Evolutionary conservation across 1,140 invertebrate genomes (phyloP).

Genomic region (Homalodisca vitripennis): DNA sequence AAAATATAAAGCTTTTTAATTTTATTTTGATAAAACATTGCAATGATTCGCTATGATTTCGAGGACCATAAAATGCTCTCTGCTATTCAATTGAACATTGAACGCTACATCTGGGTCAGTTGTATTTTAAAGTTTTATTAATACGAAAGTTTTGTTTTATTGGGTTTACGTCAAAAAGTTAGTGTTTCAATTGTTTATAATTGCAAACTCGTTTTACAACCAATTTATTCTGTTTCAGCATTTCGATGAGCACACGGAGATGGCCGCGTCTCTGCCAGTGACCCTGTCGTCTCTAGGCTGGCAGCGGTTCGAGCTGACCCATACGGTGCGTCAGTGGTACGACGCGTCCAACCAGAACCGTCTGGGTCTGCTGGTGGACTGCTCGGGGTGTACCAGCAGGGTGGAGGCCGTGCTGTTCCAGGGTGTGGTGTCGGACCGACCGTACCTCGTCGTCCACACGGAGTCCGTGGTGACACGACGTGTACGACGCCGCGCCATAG

Average conservation of each 20-base stretch:
- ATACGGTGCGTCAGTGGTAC: conserved; percentile 72
- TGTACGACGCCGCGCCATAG: conserved; percentile 74
- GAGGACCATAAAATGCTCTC: too few species aligned
- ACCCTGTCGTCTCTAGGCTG: conserved; percentile 69
- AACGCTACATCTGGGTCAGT: too few species aligned
- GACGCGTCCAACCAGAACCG: conserved; percentile 53
- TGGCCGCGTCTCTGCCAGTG: conserved; percentile 69
- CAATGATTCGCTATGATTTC: too few species aligned
- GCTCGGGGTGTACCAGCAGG: conserved; percentile 74
- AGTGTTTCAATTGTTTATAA: too few species aligned
- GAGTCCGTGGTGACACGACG: conserved; percentile 58
- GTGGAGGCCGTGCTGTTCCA: conserved; percentile 53
- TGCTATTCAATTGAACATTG: too few species aligned
- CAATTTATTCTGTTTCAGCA: conserved; percentile 52
- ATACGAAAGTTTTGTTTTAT: too few species aligned
- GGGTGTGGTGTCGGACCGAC: conserved; percentile 57
- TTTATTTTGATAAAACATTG: too few species aligned
- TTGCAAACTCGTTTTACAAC: too few species aligned
- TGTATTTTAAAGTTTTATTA: too few species aligned
- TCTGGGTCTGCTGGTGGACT: conserved; percentile 78
- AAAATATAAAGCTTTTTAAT: too few species aligned
- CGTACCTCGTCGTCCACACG: conserved; percentile 82
- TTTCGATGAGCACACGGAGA: conserved; percentile 59
- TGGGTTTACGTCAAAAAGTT: too few species aligned
- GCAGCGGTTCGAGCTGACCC: conserved; percentile 83